phyloP scores from a whole-genome alignment of 2,113 vertebrate species.

The Ptilorrhoa leucosticta region DNA sequence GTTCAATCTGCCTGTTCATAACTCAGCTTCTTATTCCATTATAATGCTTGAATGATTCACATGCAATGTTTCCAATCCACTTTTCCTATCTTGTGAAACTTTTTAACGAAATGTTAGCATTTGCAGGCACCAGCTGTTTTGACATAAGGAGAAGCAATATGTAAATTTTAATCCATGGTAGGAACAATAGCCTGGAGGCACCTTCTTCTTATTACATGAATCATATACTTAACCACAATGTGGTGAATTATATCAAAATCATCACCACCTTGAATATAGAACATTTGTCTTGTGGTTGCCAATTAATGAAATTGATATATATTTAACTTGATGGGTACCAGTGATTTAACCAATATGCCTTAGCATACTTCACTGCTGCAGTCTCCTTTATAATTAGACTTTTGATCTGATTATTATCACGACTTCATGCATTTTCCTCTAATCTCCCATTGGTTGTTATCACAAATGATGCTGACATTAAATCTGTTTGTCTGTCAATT shows the following conservation, averaged over 20 bases:
- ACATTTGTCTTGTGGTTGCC: constrained; percentile 65
- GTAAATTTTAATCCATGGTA: constrained; percentile 77
- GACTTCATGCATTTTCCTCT: constrained; percentile 15
- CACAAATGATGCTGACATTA: neutral
- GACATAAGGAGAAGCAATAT: constrained; percentile 81
- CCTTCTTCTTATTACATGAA: constrained; percentile 75
- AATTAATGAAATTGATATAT: constrained; percentile 69
- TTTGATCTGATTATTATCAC: constrained; percentile 38
- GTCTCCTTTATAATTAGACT: constrained; percentile 28
- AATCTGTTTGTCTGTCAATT: constrained; percentile 13
- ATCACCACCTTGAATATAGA: constrained; percentile 55
- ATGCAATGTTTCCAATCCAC: constrained; percentile 66
- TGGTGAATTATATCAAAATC: constrained; percentile 68
- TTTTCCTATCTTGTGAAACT: constrained; percentile 71
- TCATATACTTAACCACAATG: constrained; percentile 74
- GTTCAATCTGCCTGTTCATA: constrained; percentile 54
- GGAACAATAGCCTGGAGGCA: constrained; percentile 78
- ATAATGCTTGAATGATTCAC: constrained; percentile 70
- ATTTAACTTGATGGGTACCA: constrained; percentile 61
- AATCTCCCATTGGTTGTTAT: neutral
- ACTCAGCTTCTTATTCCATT: constrained; percentile 70
- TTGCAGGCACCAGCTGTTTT: constrained; percentile 79
- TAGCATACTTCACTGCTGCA: constrained; percentile 20
- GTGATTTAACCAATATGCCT: constrained; percentile 53
- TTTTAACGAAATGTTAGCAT: constrained; percentile 76